Conservation (phyloP, 2,113 vertebrate genomes). For the Fulmarus glacialis region DNA sequence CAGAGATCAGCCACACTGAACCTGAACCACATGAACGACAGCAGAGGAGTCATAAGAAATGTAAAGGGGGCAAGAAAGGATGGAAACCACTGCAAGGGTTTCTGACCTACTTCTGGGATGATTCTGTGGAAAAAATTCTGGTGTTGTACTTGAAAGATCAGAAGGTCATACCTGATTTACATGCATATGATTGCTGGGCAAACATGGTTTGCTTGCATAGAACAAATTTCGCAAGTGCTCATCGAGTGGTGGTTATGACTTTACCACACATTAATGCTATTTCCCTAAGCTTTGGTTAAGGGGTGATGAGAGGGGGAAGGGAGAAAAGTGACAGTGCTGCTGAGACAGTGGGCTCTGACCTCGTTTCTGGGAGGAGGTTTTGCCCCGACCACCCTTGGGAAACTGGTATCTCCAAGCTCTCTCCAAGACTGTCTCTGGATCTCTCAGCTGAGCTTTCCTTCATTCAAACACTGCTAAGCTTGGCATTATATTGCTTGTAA, state of each 20-base stretch:
- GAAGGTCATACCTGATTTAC: not conserved
- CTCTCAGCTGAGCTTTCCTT: not conserved
- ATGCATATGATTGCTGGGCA: fast-evolving
- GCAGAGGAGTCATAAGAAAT: not conserved
- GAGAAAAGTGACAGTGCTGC: not conserved
- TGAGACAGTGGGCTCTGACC: not conserved
- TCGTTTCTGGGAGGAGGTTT: not conserved
- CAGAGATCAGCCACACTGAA: not conserved
- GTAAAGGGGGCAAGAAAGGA: not conserved
- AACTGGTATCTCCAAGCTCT: not conserved
- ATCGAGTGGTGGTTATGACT: not conserved
- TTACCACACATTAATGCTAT: not conserved
- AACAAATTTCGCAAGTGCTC: not conserved
- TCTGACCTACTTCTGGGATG: not conserved
- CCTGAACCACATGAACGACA: not conserved
- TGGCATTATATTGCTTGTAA: not conserved
- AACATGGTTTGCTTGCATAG: not conserved
- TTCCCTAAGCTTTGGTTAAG: not conserved
- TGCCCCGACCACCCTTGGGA: not conserved
- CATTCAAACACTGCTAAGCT: not conserved
- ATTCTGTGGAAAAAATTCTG: not conserved
- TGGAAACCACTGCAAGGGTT: not conserved
- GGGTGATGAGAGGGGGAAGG: not conserved
- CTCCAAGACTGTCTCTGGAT: not conserved
- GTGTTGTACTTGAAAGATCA: not conserved